Conservation (phyloP, 23 tunicate genomes). For the Styela clava region DNA sequence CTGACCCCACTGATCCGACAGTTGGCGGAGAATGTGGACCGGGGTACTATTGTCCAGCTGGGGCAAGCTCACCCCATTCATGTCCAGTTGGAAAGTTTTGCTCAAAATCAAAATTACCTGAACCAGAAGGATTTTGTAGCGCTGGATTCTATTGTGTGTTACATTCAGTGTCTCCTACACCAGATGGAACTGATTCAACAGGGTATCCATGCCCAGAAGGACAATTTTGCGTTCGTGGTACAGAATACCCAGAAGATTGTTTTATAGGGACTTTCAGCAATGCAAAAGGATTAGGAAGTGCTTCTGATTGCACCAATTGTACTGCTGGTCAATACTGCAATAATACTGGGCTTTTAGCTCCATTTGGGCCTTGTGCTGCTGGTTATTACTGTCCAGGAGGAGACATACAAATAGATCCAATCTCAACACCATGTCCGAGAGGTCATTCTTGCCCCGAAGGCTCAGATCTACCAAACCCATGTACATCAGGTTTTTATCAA, state of each 20-base stretch:
- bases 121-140: constrained; percentile 41
- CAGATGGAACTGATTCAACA: constrained; percentile 56
- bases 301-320: constrained; percentile 65
- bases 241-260: constrained; percentile 40
- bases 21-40: constrained; percentile 79
- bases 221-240: constrained; percentile 60
- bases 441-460: constrained; percentile 62
- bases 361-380: constrained; percentile 64
- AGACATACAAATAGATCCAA: constrained; percentile 34
- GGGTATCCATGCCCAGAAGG: constrained; percentile 84
- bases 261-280: constrained; percentile 72
- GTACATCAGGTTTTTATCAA: constrained; percentile 83
- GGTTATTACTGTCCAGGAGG: constrained; percentile 95
- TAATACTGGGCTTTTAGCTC: constrained; percentile 36
- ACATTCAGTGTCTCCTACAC: constrained; percentile 53
- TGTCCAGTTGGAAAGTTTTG: constrained; percentile 89
- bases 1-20: constrained; percentile 51
- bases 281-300: neutral
- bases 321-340: constrained; percentile 59
- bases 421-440: constrained; percentile 33
- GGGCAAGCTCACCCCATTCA: constrained; percentile 62
- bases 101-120: constrained; percentile 38
- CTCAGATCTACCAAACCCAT: constrained; percentile 36
- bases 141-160: constrained; percentile 67
- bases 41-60: constrained; percentile 93